Evolutionary conservation across 2,113 vertebrate genomes (phyloP).

Genomic region (Nansenia antarctica): DNA sequence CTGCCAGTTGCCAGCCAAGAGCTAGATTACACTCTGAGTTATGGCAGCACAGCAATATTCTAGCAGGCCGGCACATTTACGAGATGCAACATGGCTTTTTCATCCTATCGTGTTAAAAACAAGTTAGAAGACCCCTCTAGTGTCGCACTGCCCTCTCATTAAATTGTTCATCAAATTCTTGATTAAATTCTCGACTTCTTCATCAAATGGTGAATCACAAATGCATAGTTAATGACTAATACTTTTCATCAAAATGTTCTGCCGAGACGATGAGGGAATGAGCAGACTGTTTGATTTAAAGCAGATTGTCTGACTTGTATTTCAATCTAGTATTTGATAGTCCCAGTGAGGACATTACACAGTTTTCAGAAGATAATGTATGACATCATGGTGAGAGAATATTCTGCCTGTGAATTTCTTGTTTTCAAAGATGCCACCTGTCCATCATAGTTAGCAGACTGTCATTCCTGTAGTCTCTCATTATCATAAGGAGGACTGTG

Average conservation of each 20-base stretch:
- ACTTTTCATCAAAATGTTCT: background rate
- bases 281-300: conserved; percentile 17
- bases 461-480: background rate
- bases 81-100: conserved; percentile 3
- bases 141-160: background rate
- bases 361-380: conserved; percentile 13
- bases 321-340: background rate
- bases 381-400: background rate
- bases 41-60: conserved; percentile 8
- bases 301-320: background rate
- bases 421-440: background rate
- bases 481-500: conserved; percentile 1
- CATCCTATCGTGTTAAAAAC: background rate
- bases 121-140: background rate
- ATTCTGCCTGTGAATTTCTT: background rate
- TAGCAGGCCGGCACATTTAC: background rate
- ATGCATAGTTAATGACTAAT: background rate
- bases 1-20: conserved; percentile 12
- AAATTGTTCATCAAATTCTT: background rate
- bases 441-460: background rate
- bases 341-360: background rate
- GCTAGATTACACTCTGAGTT: conserved; percentile 25
- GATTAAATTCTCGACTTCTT: no score
- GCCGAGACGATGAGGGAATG: background rate
- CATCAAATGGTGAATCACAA: background rate